phyloP scores from a whole-genome alignment of 2,888 invertebrate species.

The Limnephilus auricula region DNA sequence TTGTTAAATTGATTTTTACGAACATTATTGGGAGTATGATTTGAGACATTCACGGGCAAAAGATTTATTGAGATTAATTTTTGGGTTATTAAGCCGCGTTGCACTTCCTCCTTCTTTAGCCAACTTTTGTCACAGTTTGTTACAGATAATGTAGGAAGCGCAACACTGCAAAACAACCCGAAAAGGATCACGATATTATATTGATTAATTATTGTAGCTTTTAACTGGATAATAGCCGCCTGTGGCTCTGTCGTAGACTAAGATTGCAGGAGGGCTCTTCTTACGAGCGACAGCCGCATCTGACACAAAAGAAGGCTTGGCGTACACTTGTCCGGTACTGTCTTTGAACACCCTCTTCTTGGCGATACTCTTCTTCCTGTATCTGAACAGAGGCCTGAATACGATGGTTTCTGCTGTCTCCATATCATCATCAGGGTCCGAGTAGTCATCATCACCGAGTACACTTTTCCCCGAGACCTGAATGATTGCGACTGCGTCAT shows the following conservation, averaged over 20 bases:
- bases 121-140: too few relatives aligned
- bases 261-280: conserved; percentile 53
- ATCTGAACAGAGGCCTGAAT: conserved; percentile 62
- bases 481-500: neutral
- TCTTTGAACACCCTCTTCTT: conserved; percentile 57
- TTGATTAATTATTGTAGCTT: neutral
- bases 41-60: too few relatives aligned
- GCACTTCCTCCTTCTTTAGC: too few relatives aligned
- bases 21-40: neutral
- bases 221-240: conserved; percentile 58
- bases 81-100: too few relatives aligned
- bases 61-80: too few relatives aligned
- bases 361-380: conserved; percentile 57
- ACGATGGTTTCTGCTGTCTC: conserved; percentile 64
- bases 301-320: conserved; percentile 8
- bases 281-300: neutral
- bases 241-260: conserved; percentile 58
- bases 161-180: too few relatives aligned
- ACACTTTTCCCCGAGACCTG: neutral
- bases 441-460: neutral
- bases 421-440: conserved; percentile 54
- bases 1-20: neutral
- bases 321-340: conserved; percentile 51
- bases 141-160: too few relatives aligned
- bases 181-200: neutral